phyloP scores from a whole-genome alignment of 2,888 invertebrate species.

The Apeira syringaria region DNA sequence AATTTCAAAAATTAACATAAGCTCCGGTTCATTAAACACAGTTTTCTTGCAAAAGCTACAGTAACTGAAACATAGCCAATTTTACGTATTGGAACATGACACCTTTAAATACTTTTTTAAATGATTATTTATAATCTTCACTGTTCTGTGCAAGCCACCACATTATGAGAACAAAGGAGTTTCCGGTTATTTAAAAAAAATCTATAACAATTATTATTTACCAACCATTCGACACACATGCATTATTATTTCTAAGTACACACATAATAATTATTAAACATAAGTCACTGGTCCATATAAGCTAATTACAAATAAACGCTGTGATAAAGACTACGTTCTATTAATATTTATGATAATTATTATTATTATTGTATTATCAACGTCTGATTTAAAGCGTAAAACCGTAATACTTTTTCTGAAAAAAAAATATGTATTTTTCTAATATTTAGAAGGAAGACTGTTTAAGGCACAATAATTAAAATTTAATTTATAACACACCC shows the following conservation, averaged over 20 bases:
- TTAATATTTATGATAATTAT: slow-evolving; percentile 44
- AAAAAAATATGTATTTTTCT: slow-evolving; percentile 44
- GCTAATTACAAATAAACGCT: slow-evolving; percentile 52
- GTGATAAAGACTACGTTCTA: slow-evolving; percentile 27
- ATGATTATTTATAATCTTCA: too few relatives aligned
- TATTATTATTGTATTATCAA: slow-evolving; percentile 52
- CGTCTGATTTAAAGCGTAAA: slow-evolving; percentile 76
- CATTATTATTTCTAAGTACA: slow-evolving; percentile 29
- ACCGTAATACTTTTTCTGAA: slow-evolving; percentile 75
- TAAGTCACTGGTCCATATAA: slow-evolving; percentile 48
- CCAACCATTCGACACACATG: not conserved
- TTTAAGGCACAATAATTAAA: slow-evolving; percentile 56
- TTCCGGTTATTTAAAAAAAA: too few relatives aligned
- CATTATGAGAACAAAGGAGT: too few relatives aligned
- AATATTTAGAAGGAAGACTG: slow-evolving; percentile 64
- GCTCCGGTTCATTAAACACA: too few relatives aligned
- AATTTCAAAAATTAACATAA: too few relatives aligned
- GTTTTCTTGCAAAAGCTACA: too few relatives aligned
- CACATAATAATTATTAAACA: slow-evolving; percentile 19
- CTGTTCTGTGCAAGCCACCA: too few relatives aligned
- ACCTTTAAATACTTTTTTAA: too few relatives aligned
- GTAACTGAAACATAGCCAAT: too few relatives aligned
- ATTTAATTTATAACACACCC: slow-evolving; percentile 21
- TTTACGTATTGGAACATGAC: too few relatives aligned
- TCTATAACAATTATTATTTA: not conserved